A percentile compares a stretch with the other conserved stretches of the same genome.
phyloP scores from a whole-genome alignment of 2,113 vertebrate species.

The Mastomys natalensis region DNA sequence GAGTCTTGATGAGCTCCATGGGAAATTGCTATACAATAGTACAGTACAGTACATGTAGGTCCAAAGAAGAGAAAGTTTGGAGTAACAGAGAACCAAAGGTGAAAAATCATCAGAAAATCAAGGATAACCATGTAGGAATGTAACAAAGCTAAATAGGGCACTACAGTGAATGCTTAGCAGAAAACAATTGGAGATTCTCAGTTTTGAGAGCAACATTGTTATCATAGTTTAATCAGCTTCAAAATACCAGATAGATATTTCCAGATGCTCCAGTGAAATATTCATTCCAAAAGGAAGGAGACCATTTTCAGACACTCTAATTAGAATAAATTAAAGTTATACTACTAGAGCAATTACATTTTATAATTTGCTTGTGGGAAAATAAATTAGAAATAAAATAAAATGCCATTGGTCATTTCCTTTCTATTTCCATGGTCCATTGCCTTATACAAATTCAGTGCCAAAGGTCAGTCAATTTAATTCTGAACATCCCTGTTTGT shows the following conservation, averaged over 20 bases:
- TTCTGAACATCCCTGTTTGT: neutral
- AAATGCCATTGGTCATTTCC: slow-evolving; percentile 45
- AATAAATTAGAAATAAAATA: slow-evolving; percentile 51
- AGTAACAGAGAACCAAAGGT: neutral
- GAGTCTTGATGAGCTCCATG: no score
- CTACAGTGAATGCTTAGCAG: neutral
- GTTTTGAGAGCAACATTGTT: neutral
- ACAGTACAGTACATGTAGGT: fast-evolving
- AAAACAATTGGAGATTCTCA: neutral
- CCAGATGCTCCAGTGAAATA: neutral
- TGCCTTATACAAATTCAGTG: slow-evolving; percentile 3
- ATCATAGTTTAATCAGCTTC: neutral
- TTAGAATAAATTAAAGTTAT: slow-evolving; percentile 46
- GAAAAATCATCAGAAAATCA: neutral
- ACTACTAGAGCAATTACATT: slow-evolving; percentile 43
- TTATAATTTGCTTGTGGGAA: slow-evolving; percentile 41
- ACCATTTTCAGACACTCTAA: slow-evolving; percentile 17
- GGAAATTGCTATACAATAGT: neutral
- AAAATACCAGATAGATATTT: neutral
- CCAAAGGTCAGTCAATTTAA: neutral
- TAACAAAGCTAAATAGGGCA: neutral
- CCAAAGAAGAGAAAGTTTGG: neutral
- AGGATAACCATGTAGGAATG: neutral
- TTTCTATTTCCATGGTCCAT: neutral
- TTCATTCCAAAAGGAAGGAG: slow-evolving; percentile 1